Conservation (phyloP, 2,113 vertebrate species). For the Plecotus auritus region DNA sequence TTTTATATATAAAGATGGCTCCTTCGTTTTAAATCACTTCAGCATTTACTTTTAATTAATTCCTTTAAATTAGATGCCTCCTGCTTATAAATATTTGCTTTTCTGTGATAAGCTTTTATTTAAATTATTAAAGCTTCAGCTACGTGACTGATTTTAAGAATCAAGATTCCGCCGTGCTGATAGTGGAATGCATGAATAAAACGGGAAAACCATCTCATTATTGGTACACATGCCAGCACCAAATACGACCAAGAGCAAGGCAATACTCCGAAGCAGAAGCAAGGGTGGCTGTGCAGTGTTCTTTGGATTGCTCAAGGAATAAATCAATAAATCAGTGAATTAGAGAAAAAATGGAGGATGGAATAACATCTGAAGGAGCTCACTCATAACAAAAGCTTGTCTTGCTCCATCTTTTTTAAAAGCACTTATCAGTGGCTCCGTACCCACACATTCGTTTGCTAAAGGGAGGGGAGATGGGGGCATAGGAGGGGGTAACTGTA, state of each 20-base stretch:
- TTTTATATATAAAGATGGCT: not conserved
- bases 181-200: conserved; percentile 48
- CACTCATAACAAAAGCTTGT: conserved; percentile 61
- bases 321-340: conserved; percentile 70
- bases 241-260: conserved; percentile 57
- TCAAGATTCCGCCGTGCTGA: conserved; percentile 4
- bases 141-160: conserved; percentile 70
- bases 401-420: conserved; percentile 44
- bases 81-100: conserved; percentile 75
- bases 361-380: conserved; percentile 72
- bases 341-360: conserved; percentile 61
- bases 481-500: not conserved
- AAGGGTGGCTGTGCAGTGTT: conserved; percentile 58
- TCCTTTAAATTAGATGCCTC: conserved; percentile 50
- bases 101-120: conserved; percentile 74
- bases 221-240: not conserved
- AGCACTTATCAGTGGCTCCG: not conserved
- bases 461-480: not conserved
- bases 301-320: conserved; percentile 64
- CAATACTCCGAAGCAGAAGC: not conserved
- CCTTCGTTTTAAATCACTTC: conserved; percentile 50
- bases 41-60: conserved; percentile 67
- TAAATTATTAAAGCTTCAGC: conserved; percentile 76
- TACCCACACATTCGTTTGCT: conserved; percentile 48
- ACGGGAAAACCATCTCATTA: not conserved